Evolutionary conservation across 1,140 invertebrate genomes (phyloP).

Genomic region (Coptotermes formosanus): DNA sequence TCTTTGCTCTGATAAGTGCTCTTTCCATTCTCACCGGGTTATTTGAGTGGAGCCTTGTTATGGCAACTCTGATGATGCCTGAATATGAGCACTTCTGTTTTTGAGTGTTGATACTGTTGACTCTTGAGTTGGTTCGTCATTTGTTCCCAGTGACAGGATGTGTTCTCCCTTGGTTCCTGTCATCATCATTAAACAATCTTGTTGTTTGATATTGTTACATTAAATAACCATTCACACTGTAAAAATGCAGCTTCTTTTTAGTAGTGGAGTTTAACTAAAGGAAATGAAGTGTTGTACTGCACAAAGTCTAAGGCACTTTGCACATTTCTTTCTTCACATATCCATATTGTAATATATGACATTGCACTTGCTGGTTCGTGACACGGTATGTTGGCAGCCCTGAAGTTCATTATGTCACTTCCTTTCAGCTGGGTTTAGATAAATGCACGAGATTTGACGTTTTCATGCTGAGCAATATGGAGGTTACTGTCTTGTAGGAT

Average conservation of each 20-base stretch:
- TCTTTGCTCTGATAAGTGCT: no score
- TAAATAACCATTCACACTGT: not conserved
- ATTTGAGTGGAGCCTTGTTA: no score
- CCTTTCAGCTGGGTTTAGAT: not conserved
- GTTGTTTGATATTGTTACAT: not conserved
- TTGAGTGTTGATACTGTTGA: no score
- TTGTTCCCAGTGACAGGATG: no score
- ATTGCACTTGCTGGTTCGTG: not conserved
- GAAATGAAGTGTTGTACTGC: not conserved
- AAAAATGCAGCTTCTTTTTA: not conserved
- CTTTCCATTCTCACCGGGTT: no score
- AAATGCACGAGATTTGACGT: not conserved
- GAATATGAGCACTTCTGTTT: no score
- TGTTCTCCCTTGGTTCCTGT: no score
- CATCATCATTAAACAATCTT: no score
- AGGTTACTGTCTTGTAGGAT: no score
- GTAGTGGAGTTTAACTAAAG: not conserved
- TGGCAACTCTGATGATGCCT: no score
- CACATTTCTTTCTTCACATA: constrained; percentile 7
- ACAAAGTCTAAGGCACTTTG: not conserved
- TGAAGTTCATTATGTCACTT: not conserved
- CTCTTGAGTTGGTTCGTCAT: no score
- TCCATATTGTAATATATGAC: not conserved
- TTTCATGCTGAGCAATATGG: no score
- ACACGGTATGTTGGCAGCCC: not conserved